Evolutionary conservation across 2,113 vertebrate genomes (phyloP), one percentile per base, ranked within the genome.

Genomic region (Platysteira castanea): DNA sequence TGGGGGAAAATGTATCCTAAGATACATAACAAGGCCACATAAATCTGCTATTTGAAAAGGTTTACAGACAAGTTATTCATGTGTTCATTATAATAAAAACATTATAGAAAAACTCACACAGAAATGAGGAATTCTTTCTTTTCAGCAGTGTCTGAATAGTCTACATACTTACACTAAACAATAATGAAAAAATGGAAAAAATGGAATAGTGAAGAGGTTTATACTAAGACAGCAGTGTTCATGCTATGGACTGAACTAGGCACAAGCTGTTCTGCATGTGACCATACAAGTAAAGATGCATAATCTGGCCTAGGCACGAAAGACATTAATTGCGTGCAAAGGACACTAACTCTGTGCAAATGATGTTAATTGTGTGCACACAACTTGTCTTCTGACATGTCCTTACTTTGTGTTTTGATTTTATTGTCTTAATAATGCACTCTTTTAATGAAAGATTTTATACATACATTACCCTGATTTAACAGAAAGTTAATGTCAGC

Each of bases 401-500:
- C 47, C 68, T 44, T 75, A 81, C 33, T 49, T 37, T 7, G 22
- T 71, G 14, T 18, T 46, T 88, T 81, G 50, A 64, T 77, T 90
- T 89, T 67, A 27, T 7, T 80, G n/a, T n/a, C 78, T 88, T 41
- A 84, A 84, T 56, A 88, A 93, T 16, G 49, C 2, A 0, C 11
- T 57, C 67, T 78, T 88, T 68, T 68, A 39, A 75, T 67, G 47
- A 46, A 87, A 77, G 49, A 33, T 41, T 78, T 71, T 71, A 73
- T 46, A 81, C 47, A 23, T 56, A 27, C 15, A 71, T 76, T 82
- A 82, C 53, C 37, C 49, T 2, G 1, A 41, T 49, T 52, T 53
- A 95, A 89, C 69, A 70, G 65, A 89, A 92, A 52, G 64, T 21
- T 77, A 6, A 26, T 20, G 65, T 81, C 83, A 90, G 83, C 46